phyloP scores from a whole-genome alignment of 92 coral and sea anemone genomes.

The Galaxea fascicularis region DNA sequence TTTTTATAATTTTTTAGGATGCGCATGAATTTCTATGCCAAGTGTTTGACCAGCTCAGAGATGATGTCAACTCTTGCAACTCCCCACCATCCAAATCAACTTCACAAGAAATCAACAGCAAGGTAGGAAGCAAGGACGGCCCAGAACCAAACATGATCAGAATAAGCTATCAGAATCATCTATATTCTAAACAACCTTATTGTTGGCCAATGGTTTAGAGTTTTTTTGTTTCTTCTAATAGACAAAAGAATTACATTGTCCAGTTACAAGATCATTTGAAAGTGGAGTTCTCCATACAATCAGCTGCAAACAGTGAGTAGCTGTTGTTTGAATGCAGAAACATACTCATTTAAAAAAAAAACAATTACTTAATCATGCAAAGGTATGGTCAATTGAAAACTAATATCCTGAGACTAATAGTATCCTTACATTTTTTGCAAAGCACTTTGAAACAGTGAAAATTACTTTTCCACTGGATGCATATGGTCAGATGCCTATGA shows the following conservation, averaged over 20 bases:
- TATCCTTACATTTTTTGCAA: too few species aligned
- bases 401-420: too few species aligned
- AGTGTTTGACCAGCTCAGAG: conserved; percentile 94
- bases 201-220: too few species aligned
- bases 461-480: too few species aligned
- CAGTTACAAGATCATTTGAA: conserved; percentile 94
- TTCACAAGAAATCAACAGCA: neutral
- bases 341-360: too few species aligned
- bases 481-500: too few species aligned
- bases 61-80: conserved; percentile 64
- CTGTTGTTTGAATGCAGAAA: neutral
- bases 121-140: neutral
- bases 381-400: too few species aligned
- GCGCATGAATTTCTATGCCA: conserved; percentile 96
- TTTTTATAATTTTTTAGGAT: conserved; percentile 63
- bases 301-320: conserved; percentile 84
- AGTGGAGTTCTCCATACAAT: conserved; percentile 80
- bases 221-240: neutral
- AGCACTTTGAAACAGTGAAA: too few species aligned
- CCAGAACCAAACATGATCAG: too few species aligned
- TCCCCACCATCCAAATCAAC: conserved; percentile 31
- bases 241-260: conserved; percentile 61
- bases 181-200: too few species aligned
- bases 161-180: too few species aligned
- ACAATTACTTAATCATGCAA: neutral